Conservation (phyloP, 2,113 vertebrate species). For the Pionites leucogaster region DNA sequence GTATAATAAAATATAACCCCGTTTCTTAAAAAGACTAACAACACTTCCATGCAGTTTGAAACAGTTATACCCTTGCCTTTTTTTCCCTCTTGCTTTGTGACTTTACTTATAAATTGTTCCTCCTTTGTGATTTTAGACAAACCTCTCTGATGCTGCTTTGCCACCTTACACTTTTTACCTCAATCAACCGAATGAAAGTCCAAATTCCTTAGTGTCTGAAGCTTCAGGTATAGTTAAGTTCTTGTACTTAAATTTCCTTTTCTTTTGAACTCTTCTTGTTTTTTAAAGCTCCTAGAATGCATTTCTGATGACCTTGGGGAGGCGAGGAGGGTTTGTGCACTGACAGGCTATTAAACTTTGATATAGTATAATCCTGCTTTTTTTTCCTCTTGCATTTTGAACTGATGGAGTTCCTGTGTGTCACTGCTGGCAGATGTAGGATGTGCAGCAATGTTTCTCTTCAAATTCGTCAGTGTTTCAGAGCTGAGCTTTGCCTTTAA, state of each 20-base stretch:
- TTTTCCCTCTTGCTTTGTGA: background rate
- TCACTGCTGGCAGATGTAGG: background rate
- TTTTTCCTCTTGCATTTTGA: background rate
- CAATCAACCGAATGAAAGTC: constrained; percentile 80
- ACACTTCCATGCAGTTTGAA: background rate
- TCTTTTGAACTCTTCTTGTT: background rate
- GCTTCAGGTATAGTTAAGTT: constrained; percentile 82
- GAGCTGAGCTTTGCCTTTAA: background rate
- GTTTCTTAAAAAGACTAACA: background rate
- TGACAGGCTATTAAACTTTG: background rate
- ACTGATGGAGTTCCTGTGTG: background rate
- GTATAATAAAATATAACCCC: background rate
- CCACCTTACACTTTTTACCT: constrained; percentile 78
- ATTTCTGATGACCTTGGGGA: background rate
- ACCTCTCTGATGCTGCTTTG: constrained; percentile 51
- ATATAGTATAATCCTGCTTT: background rate
- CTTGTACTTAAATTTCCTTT: background rate
- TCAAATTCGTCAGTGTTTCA: background rate
- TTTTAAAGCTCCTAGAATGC: background rate
- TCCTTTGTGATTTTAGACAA: constrained; percentile 73
- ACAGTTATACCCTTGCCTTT: background rate
- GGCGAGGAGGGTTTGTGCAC: background rate
- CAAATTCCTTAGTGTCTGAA: constrained; percentile 78
- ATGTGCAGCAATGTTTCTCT: background rate
- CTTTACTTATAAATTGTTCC: background rate